phyloP scores from a whole-genome alignment of 2,888 invertebrate species.

The Pterobdella sp. region DNA sequence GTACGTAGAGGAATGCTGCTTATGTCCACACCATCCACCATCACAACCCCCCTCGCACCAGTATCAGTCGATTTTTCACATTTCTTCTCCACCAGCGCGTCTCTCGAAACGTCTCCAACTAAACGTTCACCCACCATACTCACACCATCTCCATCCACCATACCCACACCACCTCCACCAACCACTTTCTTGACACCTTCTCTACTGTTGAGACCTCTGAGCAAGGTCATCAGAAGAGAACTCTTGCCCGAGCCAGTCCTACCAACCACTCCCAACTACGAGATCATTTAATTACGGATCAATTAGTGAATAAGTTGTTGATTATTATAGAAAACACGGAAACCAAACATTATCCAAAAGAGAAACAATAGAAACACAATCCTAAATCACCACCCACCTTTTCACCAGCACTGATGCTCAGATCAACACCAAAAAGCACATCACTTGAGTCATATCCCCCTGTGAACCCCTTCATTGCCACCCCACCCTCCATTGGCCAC shows the following conservation, averaged over 20 bases:
- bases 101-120: not conserved
- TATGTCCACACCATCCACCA: conserved; percentile 16
- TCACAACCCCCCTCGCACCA: too few relatives aligned
- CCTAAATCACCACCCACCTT: too few relatives aligned
- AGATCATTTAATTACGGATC: too few relatives aligned
- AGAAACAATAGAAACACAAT: not conserved
- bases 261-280: conserved; percentile 20
- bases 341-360: not conserved
- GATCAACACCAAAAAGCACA: not conserved
- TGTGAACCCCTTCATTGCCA: conserved; percentile 7
- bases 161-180: not conserved
- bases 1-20: not conserved
- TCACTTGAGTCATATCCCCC: not conserved
- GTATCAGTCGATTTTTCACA: too few relatives aligned
- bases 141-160: too few relatives aligned
- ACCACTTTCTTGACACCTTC: too few relatives aligned
- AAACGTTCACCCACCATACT: too few relatives aligned
- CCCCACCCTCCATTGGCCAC: conserved; percentile 10
- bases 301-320: too few relatives aligned
- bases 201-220: conserved; percentile 15
- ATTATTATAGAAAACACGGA: not conserved
- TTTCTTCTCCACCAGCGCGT: not conserved
- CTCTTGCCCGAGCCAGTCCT: conserved; percentile 15
- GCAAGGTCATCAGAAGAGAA: conserved; percentile 13
- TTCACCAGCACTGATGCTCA: conserved; percentile 16